phyloP scores from a whole-genome alignment of 2,113 vertebrate genomes.

The Pelobates fuscus region DNA sequence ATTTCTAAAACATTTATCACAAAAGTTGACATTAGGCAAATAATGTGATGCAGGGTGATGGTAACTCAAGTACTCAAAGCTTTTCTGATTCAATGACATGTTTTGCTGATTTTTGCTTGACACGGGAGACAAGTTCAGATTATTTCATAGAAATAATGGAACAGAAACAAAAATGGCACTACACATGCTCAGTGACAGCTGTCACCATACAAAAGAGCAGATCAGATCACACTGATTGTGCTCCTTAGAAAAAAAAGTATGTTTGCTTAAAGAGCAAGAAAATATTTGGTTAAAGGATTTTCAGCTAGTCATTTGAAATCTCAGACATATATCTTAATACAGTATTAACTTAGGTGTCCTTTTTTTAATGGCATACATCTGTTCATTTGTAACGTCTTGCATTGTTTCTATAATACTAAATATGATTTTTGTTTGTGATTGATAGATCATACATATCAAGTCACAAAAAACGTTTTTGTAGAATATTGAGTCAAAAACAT shows the following conservation, averaged over 20 bases:
- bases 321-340: no score
- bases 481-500: no score
- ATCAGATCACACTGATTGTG: neutral
- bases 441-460: no score
- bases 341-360: no score
- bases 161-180: conserved; percentile 42
- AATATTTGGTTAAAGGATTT: neutral
- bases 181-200: conserved; percentile 42
- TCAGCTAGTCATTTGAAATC: neutral
- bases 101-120: conserved; percentile 58
- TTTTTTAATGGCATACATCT: no score
- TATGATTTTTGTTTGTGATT: no score
- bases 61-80: conserved; percentile 52
- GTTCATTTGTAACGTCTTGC: no score
- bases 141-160: conserved; percentile 48
- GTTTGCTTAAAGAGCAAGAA: conserved; percentile 55
- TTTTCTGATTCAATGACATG: conserved; percentile 55
- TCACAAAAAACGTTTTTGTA: no score
- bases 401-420: no score
- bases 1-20: conserved; percentile 66
- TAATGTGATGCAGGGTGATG: conserved; percentile 54
- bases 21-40: conserved; percentile 59
- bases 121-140: conserved; percentile 59
- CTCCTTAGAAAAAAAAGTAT: conserved; percentile 49
- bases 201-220: conserved; percentile 11